phyloP scores from a whole-genome alignment of 92 coral and sea anemone species.

The Epizoanthus illoricatus region DNA sequence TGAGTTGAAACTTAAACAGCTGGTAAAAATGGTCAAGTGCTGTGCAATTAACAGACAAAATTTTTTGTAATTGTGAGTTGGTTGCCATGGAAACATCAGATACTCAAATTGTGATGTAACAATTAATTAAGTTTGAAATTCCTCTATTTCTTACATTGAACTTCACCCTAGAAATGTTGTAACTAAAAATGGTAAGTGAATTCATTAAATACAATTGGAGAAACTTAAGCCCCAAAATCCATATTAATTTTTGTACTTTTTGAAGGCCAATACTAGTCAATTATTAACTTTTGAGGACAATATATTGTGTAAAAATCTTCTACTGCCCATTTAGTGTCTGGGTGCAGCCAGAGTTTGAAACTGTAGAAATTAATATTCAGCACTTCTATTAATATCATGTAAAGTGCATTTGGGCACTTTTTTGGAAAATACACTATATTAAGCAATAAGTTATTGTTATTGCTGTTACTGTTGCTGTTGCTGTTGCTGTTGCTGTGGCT shows the following conservation, averaged over 20 bases:
- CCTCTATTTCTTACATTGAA: not conserved
- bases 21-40: not conserved
- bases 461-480: too few species aligned
- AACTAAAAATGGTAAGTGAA: not conserved
- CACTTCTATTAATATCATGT: not conserved
- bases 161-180: slow-evolving; percentile 3
- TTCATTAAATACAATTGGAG: not conserved
- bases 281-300: not conserved
- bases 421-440: too few species aligned
- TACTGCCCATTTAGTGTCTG: not conserved
- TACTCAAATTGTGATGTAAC: not conserved
- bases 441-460: too few species aligned
- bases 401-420: too few species aligned
- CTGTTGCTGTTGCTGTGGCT: too few species aligned
- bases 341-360: not conserved
- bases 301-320: not conserved
- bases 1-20: not conserved
- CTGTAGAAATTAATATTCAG: not conserved
- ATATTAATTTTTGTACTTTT: not conserved
- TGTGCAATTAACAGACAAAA: not conserved
- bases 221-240: not conserved
- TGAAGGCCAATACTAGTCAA: not conserved
- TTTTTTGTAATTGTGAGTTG: not conserved
- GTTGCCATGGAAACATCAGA: slow-evolving; percentile 18
- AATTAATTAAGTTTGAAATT: not conserved